These are phyloP conservation scores for Leptarthrus brevirostris DNA, from an alignment of 2,888 invertebrate species.

Conservation along the genomic window DNA sequence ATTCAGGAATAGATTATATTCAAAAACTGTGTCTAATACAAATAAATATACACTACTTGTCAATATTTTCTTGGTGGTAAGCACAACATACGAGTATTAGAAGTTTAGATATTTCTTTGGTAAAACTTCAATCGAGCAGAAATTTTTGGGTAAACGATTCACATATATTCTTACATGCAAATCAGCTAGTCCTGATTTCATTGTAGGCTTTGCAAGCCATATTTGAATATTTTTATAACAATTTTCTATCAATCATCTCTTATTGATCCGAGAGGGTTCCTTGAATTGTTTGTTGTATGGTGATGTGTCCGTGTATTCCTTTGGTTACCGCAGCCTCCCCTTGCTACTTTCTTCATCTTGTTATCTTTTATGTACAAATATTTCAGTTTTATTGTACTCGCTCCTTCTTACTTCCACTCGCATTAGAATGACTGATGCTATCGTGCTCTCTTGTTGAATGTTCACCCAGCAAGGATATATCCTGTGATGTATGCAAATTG, in stretches of 20 bases:
- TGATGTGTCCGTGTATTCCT: constrained; percentile 39
- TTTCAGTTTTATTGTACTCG: constrained; percentile 41
- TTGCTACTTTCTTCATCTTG: constrained; percentile 49
- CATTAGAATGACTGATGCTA: constrained; percentile 36
- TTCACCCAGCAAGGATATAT: constrained; percentile 50
- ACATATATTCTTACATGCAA: constrained; percentile 11
- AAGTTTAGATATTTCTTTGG: no score
- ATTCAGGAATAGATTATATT: no score
- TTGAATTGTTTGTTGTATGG: constrained; percentile 51
- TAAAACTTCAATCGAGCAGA: background rate
- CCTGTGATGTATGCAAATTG: constrained; percentile 54
- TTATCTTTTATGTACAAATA: constrained; percentile 53
- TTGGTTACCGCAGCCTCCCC: constrained; percentile 30
- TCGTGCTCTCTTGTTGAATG: constrained; percentile 23
- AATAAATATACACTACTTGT: no score
- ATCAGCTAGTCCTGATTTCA: no score
- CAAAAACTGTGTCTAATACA: no score
- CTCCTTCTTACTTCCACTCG: constrained; percentile 18
- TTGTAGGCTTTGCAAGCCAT: background rate
- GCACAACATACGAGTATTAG: no score
- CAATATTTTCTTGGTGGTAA: no score
- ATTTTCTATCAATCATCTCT: constrained; percentile 54
- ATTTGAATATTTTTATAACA: constrained; percentile 53
- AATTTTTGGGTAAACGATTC: background rate
- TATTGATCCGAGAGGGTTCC: constrained; percentile 51